Evolutionary conservation across 2,113 vertebrate species (phyloP).

Genomic region (Neodontobutis hainanensis): DNA sequence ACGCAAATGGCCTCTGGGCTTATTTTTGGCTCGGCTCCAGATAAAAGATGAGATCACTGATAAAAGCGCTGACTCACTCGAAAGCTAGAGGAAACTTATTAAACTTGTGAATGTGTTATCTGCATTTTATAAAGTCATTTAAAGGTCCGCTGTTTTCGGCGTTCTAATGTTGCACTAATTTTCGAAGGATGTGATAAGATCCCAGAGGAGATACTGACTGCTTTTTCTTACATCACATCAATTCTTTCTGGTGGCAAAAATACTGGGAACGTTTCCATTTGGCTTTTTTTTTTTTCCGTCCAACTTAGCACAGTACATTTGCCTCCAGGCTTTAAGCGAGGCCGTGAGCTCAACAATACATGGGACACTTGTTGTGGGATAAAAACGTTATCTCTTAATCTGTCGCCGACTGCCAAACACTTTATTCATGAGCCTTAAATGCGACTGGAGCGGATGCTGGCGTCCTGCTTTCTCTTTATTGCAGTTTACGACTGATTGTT

Average conservation of each 20-base stretch:
- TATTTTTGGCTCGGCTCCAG: conserved; percentile 45
- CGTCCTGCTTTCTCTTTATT: too few relatives aligned
- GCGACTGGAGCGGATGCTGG: too few relatives aligned
- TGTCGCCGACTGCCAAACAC: too few relatives aligned
- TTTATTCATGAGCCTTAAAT: too few relatives aligned
- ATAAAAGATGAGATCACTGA: conserved; percentile 59
- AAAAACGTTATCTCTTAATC: too few relatives aligned
- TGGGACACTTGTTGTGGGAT: too few relatives aligned
- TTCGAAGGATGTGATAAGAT: conserved; percentile 7
- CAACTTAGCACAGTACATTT: too few relatives aligned
- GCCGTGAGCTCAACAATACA: too few relatives aligned
- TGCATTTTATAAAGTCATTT: conserved; percentile 11
- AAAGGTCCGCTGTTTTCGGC: background rate
- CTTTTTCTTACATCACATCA: background rate
- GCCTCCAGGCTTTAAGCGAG: too few relatives aligned
- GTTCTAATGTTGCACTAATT: conserved; percentile 8
- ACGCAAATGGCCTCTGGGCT: conserved; percentile 13
- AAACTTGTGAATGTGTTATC: conserved; percentile 1
- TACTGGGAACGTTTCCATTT: too few relatives aligned
- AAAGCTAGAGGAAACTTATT: background rate
- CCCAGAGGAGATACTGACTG: background rate
- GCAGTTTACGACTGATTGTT: too few relatives aligned
- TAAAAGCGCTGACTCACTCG: conserved; percentile 31
- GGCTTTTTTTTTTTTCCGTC: too few relatives aligned
- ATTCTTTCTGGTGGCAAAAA: background rate